Evolutionary conservation across 2,113 vertebrate species (phyloP).

Genomic region (Axis porcinus): DNA sequence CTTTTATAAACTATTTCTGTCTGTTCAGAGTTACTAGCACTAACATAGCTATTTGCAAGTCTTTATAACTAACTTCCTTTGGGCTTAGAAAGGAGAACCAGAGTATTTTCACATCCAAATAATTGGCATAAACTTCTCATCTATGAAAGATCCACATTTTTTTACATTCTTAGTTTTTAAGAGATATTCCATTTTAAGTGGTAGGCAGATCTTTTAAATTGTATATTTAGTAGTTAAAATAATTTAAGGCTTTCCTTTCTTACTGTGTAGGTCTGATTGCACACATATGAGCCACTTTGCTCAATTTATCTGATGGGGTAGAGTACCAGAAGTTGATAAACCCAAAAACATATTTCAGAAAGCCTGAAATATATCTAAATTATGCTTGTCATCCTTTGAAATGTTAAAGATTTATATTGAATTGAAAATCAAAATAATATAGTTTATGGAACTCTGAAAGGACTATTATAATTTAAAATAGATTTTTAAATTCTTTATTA

Average conservation of each 20-base stretch:
- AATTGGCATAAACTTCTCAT: not conserved
- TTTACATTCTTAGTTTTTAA: conserved; percentile 27
- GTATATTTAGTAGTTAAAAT: conserved; percentile 11
- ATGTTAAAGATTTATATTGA: not conserved
- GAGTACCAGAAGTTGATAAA: conserved; percentile 52
- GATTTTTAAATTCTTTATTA: not conserved
- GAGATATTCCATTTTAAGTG: conserved; percentile 10
- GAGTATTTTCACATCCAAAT: not conserved
- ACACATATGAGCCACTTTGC: conserved; percentile 45
- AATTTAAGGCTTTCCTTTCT: not conserved
- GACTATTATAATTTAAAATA: not conserved
- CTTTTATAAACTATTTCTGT: conserved; percentile 53
- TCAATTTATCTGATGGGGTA: conserved; percentile 54
- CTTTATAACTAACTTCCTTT: conserved; percentile 41
- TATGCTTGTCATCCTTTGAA: not conserved
- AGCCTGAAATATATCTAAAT: not conserved
- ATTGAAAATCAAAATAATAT: not conserved
- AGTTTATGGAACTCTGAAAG: not conserved
- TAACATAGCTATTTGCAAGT: conserved; percentile 14
- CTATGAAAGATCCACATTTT: not conserved
- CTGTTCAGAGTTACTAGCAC: conserved; percentile 52
- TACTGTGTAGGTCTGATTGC: not conserved
- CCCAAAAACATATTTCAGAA: conserved; percentile 46
- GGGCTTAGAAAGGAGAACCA: not conserved
- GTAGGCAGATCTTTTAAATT: conserved; percentile 18